Evolutionary conservation across 2,113 vertebrate genomes (phyloP).

Genomic region (Silurus asotus): DNA sequence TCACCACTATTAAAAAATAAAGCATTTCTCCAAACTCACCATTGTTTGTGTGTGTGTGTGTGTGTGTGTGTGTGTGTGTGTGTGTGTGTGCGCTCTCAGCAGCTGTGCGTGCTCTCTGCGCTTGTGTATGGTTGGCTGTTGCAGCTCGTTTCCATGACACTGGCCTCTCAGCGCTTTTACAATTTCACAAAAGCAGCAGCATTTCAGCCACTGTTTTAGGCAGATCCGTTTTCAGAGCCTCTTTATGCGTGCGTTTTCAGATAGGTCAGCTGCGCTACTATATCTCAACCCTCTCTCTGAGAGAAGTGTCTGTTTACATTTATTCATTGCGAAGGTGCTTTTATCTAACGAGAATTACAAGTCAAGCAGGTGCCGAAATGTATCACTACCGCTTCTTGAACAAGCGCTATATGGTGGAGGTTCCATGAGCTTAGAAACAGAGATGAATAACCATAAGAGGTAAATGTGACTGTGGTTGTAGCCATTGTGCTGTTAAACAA

Average conservation of each 20-base stretch:
- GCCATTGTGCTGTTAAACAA: background rate
- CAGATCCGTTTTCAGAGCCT: constrained; percentile 13
- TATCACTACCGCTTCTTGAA: background rate
- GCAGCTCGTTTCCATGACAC: constrained; percentile 47
- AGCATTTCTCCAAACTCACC: background rate
- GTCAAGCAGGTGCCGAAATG: background rate
- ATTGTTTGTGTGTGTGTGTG: background rate
- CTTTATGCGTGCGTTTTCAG: constrained; percentile 10
- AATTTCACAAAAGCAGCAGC: constrained; percentile 40
- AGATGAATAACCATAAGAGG: background rate
- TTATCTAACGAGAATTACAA: background rate
- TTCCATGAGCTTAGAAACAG: background rate
- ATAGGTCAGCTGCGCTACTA: constrained; percentile 9
- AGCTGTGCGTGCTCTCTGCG: constrained; percentile 16
- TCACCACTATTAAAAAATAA: background rate
- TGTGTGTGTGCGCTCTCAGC: constrained; percentile 1
- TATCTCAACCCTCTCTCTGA: background rate
- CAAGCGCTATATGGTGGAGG: background rate
- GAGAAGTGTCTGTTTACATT: background rate
- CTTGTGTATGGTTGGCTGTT: constrained; percentile 18
- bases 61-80: background rate
- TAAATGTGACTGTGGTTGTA: background rate
- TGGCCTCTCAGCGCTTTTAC: constrained; percentile 30
- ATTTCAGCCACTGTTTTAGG: background rate
- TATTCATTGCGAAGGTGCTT: background rate